Conservation (phyloP, 2,113 vertebrate genomes). For the Hippotragus niger region DNA sequence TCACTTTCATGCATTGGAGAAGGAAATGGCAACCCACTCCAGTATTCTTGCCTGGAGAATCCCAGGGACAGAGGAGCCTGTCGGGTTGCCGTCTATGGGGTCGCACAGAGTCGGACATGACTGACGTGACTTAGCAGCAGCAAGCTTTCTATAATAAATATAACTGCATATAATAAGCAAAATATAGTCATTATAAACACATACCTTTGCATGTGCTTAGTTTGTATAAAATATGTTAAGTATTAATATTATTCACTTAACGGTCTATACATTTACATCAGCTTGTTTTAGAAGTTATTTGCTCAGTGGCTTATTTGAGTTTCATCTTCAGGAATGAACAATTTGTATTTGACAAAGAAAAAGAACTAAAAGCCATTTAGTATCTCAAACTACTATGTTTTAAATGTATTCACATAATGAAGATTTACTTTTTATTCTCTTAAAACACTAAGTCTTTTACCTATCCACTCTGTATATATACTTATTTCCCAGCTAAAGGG, state of each 20-base stretch:
- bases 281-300: background rate
- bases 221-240: background rate
- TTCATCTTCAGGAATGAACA: background rate
- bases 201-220: background rate
- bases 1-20: no score
- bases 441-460: background rate
- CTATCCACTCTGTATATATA: background rate
- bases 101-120: accelerated
- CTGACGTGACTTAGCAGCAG: no score
- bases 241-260: background rate
- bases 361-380: background rate
- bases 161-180: background rate
- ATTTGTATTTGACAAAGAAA: background rate
- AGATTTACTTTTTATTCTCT: background rate
- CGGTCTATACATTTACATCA: background rate
- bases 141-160: background rate
- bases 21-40: no score
- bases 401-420: background rate
- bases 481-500: background rate
- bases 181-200: background rate
- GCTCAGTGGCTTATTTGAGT: background rate
- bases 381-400: background rate
- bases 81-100: no score
- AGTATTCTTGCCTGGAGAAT: no score
- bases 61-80: no score